Conservation (phyloP, 2,113 vertebrate genomes). For the Vimba vimba region DNA sequence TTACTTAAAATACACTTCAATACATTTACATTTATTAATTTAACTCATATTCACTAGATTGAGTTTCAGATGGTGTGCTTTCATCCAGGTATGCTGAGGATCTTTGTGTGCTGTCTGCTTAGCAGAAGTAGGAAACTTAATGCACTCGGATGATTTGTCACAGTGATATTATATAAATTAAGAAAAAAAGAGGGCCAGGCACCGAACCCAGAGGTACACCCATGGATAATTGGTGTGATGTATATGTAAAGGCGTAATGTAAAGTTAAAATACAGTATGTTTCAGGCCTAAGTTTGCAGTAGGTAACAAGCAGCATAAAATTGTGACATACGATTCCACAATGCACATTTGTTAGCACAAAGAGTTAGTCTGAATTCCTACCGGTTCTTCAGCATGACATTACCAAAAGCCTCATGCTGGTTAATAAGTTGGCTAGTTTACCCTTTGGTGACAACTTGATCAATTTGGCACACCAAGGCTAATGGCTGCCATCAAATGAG, state of each 20-base stretch:
- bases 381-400: constrained; percentile 42
- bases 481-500: constrained; percentile 78
- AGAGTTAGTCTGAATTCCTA: constrained; percentile 59
- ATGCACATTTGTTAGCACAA: constrained; percentile 51
- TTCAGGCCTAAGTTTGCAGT: not conserved
- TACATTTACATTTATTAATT: too few relatives aligned
- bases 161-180: not conserved
- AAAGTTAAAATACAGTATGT: not conserved
- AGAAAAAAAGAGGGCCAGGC: not conserved
- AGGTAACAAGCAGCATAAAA: not conserved
- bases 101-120: too few relatives aligned
- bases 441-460: constrained; percentile 74
- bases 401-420: constrained; percentile 66
- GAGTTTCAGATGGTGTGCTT: too few relatives aligned
- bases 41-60: too few relatives aligned
- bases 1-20: too few relatives aligned
- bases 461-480: constrained; percentile 73
- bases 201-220: not conserved
- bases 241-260: not conserved
- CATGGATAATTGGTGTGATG: not conserved
- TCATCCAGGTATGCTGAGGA: too few relatives aligned
- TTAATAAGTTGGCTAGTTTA: constrained; percentile 69
- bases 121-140: not conserved
- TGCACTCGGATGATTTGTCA: not conserved
- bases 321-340: not conserved